Conservation (phyloP, 2,797 vertebrate genomes). For the Galagoides demidoff region DNA sequence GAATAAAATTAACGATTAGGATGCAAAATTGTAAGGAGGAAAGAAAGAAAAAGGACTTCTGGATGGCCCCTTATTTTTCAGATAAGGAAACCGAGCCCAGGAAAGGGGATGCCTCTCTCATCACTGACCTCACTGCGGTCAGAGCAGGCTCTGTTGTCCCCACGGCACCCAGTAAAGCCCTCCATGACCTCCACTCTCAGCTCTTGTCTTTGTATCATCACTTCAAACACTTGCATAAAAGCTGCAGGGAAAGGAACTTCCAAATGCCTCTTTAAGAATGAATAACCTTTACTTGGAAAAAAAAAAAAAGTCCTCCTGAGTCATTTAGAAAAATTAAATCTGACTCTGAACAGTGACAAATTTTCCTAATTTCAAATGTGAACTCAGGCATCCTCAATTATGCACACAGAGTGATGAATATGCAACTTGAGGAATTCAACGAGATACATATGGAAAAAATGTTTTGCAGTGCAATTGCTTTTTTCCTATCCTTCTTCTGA, state of each 20-base stretch:
- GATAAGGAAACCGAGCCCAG: background rate
- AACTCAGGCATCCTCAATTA: background rate
- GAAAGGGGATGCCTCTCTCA: background rate
- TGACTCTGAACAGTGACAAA: slow-evolving; percentile 25
- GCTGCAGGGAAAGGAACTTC: background rate
- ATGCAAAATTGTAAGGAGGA: background rate
- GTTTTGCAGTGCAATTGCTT: background rate
- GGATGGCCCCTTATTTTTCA: background rate
- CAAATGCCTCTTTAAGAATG: background rate
- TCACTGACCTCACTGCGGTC: background rate
- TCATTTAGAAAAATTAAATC: slow-evolving; percentile 49
- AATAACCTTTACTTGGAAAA: background rate
- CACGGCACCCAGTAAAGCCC: fast-evolving
- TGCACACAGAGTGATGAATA: background rate
- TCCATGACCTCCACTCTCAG: background rate
- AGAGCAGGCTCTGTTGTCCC: background rate
- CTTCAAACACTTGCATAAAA: background rate
- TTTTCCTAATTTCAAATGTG: slow-evolving; percentile 46
- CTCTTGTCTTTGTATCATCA: fast-evolving
- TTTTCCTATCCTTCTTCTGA: background rate
- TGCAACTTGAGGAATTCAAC: slow-evolving; percentile 19
- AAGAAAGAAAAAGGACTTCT: background rate
- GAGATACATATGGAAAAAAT: background rate
- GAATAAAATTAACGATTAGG: slow-evolving; percentile 2
- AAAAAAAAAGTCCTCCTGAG: background rate